Conservation (phyloP, 1,140 invertebrate genomes). For the Atta cephalotes region DNA sequence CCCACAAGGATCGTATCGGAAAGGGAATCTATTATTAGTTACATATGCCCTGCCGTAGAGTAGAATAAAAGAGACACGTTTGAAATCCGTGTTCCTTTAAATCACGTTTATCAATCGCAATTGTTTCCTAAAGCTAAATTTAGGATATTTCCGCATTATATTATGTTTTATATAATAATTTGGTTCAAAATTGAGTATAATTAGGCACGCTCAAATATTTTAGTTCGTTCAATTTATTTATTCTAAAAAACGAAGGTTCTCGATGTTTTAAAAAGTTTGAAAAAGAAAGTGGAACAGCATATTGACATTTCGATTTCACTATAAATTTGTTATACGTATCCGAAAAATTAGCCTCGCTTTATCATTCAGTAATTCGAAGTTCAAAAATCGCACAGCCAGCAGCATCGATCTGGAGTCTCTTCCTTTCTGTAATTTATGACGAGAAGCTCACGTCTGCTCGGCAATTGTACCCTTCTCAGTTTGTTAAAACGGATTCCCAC, state of each 20-base stretch:
- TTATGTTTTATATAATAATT: not conserved
- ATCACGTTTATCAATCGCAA: conserved; percentile 16
- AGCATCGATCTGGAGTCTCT: conserved; percentile 31
- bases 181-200: not conserved
- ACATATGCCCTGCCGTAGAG: not conserved
- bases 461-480: conserved; percentile 31
- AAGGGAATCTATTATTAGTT: conserved; percentile 58
- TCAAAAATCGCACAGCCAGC: conserved; percentile 23
- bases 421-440: conserved; percentile 43
- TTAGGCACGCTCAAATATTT: not conserved
- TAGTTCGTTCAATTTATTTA: not conserved
- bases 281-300: not conserved
- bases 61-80: not conserved
- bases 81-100: not conserved
- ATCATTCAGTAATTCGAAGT: conserved; percentile 22
- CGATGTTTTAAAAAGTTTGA: not conserved
- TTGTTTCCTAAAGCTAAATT: not conserved
- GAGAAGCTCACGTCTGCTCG: conserved; percentile 47
- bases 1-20: conserved; percentile 36
- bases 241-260: not conserved
- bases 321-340: not conserved
- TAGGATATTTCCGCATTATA: not conserved
- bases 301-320: not conserved
- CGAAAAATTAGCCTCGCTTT: not conserved
- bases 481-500: conserved; percentile 12